Base-by-base conservation (phyloP, 2,797 vertebrate species). In the Sphenodon punctatus region DNA sequence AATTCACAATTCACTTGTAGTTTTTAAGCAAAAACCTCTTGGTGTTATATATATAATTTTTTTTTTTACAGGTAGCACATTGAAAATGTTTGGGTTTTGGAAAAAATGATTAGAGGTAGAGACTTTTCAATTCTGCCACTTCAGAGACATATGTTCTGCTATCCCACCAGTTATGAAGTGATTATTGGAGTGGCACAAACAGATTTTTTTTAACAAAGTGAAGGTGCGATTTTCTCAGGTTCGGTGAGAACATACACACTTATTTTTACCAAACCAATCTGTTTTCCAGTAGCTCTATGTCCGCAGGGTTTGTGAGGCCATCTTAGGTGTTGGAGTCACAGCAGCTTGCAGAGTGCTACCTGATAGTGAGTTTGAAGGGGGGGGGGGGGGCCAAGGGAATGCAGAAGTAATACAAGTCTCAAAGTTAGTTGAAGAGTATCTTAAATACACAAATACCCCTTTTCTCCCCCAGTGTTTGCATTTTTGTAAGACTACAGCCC, bases 191-290 rank as follows among this genome's bases (percentile, higher is more conserved):
- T 87, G 39, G 80, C 89, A 94, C 89, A 94, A 94, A 94, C 95
- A 95, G 94, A 92, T 94, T 93, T 95, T 93, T 94, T 95, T 92
- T 93, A 93, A 95, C 93, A 94, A 94, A 95, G 90, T 88, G 89
- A 92, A 96, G 94, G 95, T 96, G 95, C 91, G 92, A 96, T 95
- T 94, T 95, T 96, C 95, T 95, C 96, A 95, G 95, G 95, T 95
- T 96, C 93, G 85, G 91, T 91, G 95, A 96, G 95, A 96, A 96
- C 90, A 94, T 73, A 89, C 93, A 94, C 92, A 88, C 93, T 82
- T 93, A 93, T 94, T 96, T 95, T 95, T 94, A 95, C 94, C 92
- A 94, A 89, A 60, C 76, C 94, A 93, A 96, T 94, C 95, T 96
- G 95, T 94, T 94, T 94, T 88, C 91, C 84, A 88, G 90, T 86